Conservation (phyloP, 2,113 vertebrate genomes). For the Eudyptes chrysolophus region DNA sequence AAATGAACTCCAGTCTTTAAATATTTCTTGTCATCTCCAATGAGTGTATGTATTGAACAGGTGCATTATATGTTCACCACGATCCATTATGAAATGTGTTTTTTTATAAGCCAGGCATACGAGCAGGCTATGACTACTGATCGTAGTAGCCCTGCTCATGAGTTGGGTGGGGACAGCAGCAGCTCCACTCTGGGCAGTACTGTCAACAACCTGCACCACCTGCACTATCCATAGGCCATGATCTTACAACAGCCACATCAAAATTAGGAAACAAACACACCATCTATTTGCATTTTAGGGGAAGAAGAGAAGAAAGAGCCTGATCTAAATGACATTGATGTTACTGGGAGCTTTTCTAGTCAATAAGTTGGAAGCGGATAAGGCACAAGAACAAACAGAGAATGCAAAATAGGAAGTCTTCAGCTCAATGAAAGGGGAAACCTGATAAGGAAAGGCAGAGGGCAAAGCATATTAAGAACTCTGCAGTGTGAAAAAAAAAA, state of each 20-base stretch:
- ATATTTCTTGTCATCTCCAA: background rate
- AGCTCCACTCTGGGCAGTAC: background rate
- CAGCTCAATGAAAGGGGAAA: slow-evolving; percentile 13
- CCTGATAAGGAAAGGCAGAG: slow-evolving; percentile 23
- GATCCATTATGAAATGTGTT: background rate
- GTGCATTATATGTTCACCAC: background rate
- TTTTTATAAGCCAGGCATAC: background rate
- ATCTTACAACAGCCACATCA: background rate
- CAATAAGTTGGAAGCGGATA: slow-evolving; percentile 13
- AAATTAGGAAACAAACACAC: background rate
- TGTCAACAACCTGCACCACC: background rate
- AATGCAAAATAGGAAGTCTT: background rate
- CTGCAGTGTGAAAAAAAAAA: background rate
- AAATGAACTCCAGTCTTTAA: background rate
- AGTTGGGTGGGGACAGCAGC: background rate
- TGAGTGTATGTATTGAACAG: rapidly evolving
- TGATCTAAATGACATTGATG: background rate
- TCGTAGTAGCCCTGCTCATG: background rate
- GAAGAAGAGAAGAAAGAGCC: background rate
- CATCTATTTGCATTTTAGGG: background rate
- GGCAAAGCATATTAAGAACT: background rate
- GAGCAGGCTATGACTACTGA: background rate
- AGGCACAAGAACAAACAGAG: background rate
- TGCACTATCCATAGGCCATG: background rate
- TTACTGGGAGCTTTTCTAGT: background rate